Evolutionary conservation across 2,888 invertebrate species (phyloP).

Genomic region (Plebejus anna): DNA sequence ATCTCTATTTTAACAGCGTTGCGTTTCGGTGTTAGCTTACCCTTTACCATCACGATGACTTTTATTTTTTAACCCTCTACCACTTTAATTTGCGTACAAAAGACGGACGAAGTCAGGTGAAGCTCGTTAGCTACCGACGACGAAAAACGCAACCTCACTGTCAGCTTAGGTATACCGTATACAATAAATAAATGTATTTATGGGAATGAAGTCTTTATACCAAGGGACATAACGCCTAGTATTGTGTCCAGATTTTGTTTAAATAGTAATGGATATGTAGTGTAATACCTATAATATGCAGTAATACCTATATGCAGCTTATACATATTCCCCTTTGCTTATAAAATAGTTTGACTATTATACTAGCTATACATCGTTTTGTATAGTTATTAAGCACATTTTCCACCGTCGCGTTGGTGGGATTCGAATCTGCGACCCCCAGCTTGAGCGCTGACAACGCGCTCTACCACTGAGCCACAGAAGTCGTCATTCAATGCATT

Average conservation of each 20-base stretch:
- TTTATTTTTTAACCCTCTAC: background rate
- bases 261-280: too few relatives aligned
- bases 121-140: conserved; percentile 14
- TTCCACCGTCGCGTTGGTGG: too few relatives aligned
- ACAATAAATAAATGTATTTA: background rate
- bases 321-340: too few relatives aligned
- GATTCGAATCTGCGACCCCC: too few relatives aligned
- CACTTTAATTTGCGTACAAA: conserved; percentile 14
- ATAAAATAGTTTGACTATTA: too few relatives aligned
- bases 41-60: background rate
- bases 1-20: too few relatives aligned
- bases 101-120: background rate
- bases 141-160: background rate
- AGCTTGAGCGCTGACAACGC: too few relatives aligned
- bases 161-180: background rate
- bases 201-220: background rate
- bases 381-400: too few relatives aligned
- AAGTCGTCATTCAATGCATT: background rate
- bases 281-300: too few relatives aligned
- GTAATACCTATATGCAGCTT: too few relatives aligned
- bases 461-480: too few relatives aligned
- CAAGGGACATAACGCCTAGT: background rate
- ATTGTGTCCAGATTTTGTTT: background rate
- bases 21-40: background rate
- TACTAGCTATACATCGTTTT: too few relatives aligned